Evolutionary conservation across 2,888 invertebrate genomes (phyloP).

Genomic region (Xanthostigma xanthostigma): DNA sequence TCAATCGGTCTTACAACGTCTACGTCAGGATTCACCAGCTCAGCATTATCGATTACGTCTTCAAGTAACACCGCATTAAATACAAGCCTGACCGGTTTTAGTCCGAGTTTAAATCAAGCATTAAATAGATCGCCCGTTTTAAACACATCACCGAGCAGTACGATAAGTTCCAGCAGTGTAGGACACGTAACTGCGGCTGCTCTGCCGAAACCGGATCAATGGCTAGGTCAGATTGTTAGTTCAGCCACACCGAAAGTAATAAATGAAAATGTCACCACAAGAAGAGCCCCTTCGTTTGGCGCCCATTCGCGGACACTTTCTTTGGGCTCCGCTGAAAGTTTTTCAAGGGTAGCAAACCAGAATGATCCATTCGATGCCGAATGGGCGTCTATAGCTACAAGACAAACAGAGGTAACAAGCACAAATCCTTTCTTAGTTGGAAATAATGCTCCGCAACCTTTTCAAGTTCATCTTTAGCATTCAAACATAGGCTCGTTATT

Average conservation of each 20-base stretch:
- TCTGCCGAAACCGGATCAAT: constrained; percentile 69
- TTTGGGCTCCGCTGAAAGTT: constrained; percentile 30
- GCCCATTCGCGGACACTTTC: constrained; percentile 38
- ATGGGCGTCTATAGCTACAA: constrained; percentile 55
- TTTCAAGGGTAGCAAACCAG: constrained; percentile 16
- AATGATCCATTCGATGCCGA: constrained; percentile 73
- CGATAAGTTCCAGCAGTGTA: not conserved
- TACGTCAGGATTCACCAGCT: constrained; percentile 10
- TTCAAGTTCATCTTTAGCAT: constrained; percentile 44
- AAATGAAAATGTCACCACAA: constrained; percentile 31
- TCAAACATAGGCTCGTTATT: not conserved
- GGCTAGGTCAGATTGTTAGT: constrained; percentile 60
- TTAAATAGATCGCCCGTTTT: not conserved
- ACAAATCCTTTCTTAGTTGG: constrained; percentile 46
- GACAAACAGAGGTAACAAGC: constrained; percentile 32
- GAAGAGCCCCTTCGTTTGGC: constrained; percentile 36
- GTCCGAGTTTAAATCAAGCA: constrained; percentile 6
- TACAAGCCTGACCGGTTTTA: constrained; percentile 2
- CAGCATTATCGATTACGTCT: constrained; percentile 1
- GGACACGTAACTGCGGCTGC: constrained; percentile 18
- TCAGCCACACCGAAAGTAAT: constrained; percentile 31
- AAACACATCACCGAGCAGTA: constrained; percentile 2
- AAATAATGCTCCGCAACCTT: constrained; percentile 35
- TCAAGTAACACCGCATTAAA: not conserved
- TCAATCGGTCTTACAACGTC: constrained; percentile 2